phyloP scores from a whole-genome alignment of 2,113 vertebrate species.

The Indri indri region DNA sequence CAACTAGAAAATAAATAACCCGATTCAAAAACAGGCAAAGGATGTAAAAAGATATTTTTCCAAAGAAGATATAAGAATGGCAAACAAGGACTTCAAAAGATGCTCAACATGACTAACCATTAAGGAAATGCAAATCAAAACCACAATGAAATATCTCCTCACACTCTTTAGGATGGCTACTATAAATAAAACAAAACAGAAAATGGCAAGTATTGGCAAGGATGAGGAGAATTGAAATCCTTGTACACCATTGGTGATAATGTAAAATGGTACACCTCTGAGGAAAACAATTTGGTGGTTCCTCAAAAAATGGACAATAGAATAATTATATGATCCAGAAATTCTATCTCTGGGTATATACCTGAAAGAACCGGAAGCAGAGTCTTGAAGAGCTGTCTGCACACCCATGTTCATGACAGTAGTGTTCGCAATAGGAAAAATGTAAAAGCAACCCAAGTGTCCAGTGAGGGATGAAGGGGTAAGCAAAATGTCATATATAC shows the following conservation, averaged over 20 bases:
- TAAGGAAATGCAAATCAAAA: not conserved
- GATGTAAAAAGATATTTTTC: not conserved
- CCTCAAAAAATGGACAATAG: not conserved
- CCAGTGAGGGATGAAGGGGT: not conserved
- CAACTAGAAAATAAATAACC: not conserved
- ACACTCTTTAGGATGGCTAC: not conserved
- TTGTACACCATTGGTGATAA: not conserved
- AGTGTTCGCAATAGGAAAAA: not conserved
- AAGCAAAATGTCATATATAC: not conserved
- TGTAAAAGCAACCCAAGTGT: not conserved
- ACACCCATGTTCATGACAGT: not conserved
- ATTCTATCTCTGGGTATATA: not conserved
- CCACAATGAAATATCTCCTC: not conserved
- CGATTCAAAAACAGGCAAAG: not conserved
- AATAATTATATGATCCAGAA: not conserved
- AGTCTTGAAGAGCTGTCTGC: not conserved
- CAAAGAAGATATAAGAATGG: not conserved
- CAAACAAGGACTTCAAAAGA: not conserved
- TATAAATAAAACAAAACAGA: not conserved
- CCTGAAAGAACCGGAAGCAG: not conserved
- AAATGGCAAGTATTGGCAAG: not conserved
- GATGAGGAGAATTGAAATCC: not conserved
- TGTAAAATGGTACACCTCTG: not conserved
- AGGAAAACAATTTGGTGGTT: not conserved
- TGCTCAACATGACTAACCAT: not conserved